These are phyloP conservation scores for Drosophila neocordata DNA, from an alignment of 1,140 invertebrate species.

Conservation along the genomic window DNA sequence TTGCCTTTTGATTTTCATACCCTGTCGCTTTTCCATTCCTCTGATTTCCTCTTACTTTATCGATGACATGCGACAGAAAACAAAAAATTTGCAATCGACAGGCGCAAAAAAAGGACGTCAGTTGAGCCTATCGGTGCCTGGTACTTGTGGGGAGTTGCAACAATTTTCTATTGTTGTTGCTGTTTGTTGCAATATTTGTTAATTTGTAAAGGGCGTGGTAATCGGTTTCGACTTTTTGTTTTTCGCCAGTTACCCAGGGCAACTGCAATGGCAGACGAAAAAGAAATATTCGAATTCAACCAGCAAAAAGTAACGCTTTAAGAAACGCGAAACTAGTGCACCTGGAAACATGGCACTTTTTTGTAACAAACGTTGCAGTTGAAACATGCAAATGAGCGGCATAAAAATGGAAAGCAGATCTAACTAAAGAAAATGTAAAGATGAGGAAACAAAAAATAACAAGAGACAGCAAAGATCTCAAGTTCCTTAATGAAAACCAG, in stretches of 20 bases:
- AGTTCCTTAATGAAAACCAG: slow-evolving; percentile 77
- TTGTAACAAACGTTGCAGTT: slow-evolving; percentile 41
- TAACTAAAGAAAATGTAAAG: not conserved
- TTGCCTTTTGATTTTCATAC: not conserved
- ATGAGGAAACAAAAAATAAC: not conserved
- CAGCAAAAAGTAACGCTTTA: slow-evolving; percentile 16
- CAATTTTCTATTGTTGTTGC: slow-evolving; percentile 28
- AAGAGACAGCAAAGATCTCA: slow-evolving; percentile 71
- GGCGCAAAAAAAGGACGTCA: slow-evolving; percentile 70
- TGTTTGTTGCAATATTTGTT: slow-evolving; percentile 41
- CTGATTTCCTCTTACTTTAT: not conserved
- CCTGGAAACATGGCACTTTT: slow-evolving; percentile 61
- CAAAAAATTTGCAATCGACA: slow-evolving; percentile 63
- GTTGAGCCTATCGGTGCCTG: slow-evolving; percentile 55
- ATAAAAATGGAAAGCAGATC: slow-evolving; percentile 47
- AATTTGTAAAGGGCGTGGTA: slow-evolving; percentile 59
- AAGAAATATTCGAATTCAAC: not conserved
- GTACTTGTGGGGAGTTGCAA: slow-evolving; percentile 54
- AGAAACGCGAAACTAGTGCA: slow-evolving; percentile 13
- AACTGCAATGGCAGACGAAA: slow-evolving; percentile 15
- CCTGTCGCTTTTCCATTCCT: not conserved
- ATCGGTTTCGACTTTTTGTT: slow-evolving; percentile 53
- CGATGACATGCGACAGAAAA: slow-evolving; percentile 56
- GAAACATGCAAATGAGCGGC: slow-evolving; percentile 74
- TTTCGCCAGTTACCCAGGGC: slow-evolving; percentile 38